phyloP scores from a whole-genome alignment of 2,113 vertebrate species.

The Xiphorhynchus elegans region DNA sequence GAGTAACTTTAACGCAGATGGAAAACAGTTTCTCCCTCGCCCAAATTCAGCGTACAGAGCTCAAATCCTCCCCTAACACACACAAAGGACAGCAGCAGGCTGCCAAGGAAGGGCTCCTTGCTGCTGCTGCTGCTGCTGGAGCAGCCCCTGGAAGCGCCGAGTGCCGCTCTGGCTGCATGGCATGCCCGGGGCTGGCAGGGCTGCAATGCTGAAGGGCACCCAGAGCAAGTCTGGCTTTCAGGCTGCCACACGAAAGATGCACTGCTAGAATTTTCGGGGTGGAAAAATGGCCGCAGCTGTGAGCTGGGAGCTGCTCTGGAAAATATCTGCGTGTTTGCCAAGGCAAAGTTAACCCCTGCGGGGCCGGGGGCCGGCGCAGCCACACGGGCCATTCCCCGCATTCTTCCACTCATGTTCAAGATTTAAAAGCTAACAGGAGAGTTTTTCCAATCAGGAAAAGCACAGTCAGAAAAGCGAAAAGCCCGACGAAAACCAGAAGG shows the following conservation, averaged over 20 bases:
- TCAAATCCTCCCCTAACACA: background rate
- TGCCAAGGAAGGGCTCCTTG: background rate
- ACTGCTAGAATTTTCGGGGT: slow-evolving; percentile 51
- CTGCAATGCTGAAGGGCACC: slow-evolving; percentile 41
- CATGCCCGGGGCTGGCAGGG: slow-evolving; percentile 7
- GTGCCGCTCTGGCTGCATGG: background rate
- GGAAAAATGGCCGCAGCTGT: slow-evolving; percentile 53
- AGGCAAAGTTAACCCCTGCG: slow-evolving; percentile 54
- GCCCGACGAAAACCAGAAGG: background rate
- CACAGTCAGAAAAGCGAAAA: background rate
- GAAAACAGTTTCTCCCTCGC: background rate
- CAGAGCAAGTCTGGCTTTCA: slow-evolving; percentile 1
- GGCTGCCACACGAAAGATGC: slow-evolving; percentile 23
- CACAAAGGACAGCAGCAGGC: background rate
- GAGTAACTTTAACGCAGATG: slow-evolving; percentile 53
- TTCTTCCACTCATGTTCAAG: fast-evolving
- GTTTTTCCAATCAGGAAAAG: background rate
- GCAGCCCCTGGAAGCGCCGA: background rate
- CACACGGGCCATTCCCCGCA: fast-evolving
- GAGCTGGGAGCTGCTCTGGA: slow-evolving; percentile 45
- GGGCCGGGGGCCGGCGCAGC: background rate
- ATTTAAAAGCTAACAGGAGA: background rate
- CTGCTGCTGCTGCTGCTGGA: background rate
- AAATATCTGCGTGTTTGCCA: slow-evolving; percentile 52
- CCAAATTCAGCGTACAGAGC: background rate